These are phyloP conservation scores for Acromyrmex charruanus DNA, from an alignment of 1,140 invertebrate species.

Conservation along the genomic window DNA sequence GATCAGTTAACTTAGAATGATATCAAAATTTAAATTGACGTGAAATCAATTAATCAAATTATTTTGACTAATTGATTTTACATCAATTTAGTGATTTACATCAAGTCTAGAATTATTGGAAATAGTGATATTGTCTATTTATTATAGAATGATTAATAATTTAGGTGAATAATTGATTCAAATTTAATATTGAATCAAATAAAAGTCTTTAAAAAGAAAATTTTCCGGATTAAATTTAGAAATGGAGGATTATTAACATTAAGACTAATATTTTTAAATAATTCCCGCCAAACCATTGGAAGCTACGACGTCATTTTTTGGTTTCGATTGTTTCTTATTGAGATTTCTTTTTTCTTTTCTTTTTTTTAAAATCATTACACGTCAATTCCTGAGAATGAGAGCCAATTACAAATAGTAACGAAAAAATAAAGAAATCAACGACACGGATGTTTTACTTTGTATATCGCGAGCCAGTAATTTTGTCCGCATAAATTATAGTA, in stretches of 20 bases:
- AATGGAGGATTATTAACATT: not conserved
- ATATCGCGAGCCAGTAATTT: constrained; percentile 46
- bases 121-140: not conserved
- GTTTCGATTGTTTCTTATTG: constrained; percentile 17
- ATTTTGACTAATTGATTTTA: not conserved
- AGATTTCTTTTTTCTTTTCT: not conserved
- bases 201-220: not conserved
- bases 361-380: constrained; percentile 18
- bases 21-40: not conserved
- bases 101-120: not conserved
- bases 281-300: not conserved
- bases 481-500: constrained; percentile 45
- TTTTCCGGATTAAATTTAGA: not conserved
- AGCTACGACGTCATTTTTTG: constrained; percentile 4
- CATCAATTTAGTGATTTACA: too few relatives aligned
- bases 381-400: constrained; percentile 18
- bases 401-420: not conserved
- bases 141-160: not conserved
- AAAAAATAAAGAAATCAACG: constrained; percentile 36
- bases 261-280: constrained; percentile 23
- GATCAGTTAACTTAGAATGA: not conserved
- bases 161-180: not conserved
- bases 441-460: constrained; percentile 44
- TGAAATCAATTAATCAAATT: not conserved
- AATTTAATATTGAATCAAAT: constrained; percentile 11